phyloP scores from a whole-genome alignment of 2,888 invertebrate species.

The Heliothis peltigera region DNA sequence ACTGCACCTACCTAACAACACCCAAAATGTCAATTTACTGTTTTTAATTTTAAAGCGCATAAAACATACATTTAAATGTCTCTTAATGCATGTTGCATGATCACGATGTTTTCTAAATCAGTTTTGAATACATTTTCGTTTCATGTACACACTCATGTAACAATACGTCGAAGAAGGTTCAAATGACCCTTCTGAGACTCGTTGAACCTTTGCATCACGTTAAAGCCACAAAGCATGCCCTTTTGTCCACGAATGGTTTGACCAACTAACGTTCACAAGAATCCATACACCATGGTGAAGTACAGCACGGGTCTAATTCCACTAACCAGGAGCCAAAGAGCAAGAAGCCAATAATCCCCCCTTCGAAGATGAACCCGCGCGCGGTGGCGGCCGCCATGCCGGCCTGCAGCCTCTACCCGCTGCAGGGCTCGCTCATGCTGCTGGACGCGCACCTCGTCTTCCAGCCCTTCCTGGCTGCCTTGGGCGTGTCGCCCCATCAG shows the following conservation, averaged over 20 bases:
- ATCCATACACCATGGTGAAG: constrained; percentile 24
- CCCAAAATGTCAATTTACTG: too few relatives aligned
- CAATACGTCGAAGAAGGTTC: background rate
- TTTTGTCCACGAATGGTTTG: constrained; percentile 18
- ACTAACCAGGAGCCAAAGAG: constrained; percentile 80
- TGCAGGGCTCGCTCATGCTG: constrained; percentile 95
- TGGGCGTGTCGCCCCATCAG: constrained; percentile 97
- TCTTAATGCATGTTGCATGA: background rate
- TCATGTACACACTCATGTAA: background rate
- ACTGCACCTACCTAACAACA: too few relatives aligned
- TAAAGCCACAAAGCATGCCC: constrained; percentile 31
- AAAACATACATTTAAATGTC: too few relatives aligned
- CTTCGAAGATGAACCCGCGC: constrained; percentile 83
- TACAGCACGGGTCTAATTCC: constrained; percentile 34
- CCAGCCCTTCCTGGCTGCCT: constrained; percentile 96
- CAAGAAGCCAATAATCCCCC: constrained; percentile 88
- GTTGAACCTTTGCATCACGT: constrained; percentile 20
- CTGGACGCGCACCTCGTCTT: constrained; percentile 98
- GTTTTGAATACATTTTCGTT: background rate
- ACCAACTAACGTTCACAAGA: constrained; percentile 32
- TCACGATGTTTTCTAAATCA: background rate
- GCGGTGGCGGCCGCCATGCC: constrained; percentile 83
- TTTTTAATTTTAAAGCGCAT: too few relatives aligned
- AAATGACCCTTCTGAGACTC: background rate
- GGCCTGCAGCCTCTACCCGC: constrained; percentile 93